Base-by-base conservation (phyloP, 2,113 vertebrate species). In the Entelurus aequoreus region DNA sequence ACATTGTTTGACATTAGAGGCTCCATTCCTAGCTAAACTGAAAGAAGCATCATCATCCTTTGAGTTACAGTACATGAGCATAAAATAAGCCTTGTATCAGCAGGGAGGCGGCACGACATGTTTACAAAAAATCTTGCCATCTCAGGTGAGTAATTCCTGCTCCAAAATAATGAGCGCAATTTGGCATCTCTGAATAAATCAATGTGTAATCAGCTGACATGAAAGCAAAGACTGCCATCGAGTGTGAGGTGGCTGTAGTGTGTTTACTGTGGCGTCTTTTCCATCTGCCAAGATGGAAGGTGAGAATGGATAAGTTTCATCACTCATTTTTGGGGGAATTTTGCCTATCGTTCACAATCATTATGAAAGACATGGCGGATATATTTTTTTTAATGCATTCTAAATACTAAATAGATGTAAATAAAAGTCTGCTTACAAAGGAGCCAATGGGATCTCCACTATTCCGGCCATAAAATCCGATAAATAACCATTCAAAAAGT, bases 71-170 rank as follows among this genome's bases (percentile, higher is more conserved):
- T n/a, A n/a, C 38, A 38, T 56, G 54, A 68, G 8, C 28, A 68
- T 63, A 15, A 62, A 77, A 74, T 62, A 62, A 77, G 55, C 21
- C 59, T 65, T 11, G 53, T 38, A 68, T 66, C 58, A 64, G 71
- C 62, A 59, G 14, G 37, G 46, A 21, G 38, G 54, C 15, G n/a
- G 10, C 10, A 46, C 11, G 12, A 5, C 42, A 46, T 42, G 38
- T 21, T 42, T 10, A 9, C n/a, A 14, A 11, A 57, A 13, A 57
- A 40, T 44, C n/a, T 44, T 16, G 50, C 60, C 11, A 72, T 81
- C 77, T 78, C 76, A 81, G 81, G 78, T 86, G 78, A 84, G 70
- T 71, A 66, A 74, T 76, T 72, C 65, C 48, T n/a, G 64, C 62
- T 75, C 62, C 10, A 79, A 79, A 76, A 78, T 61, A 81, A 74